Evolutionary conservation across 2,797 vertebrate genomes (phyloP), one percentile per base, ranked within the genome.

Genomic region (Anolis apletophallus): DNA sequence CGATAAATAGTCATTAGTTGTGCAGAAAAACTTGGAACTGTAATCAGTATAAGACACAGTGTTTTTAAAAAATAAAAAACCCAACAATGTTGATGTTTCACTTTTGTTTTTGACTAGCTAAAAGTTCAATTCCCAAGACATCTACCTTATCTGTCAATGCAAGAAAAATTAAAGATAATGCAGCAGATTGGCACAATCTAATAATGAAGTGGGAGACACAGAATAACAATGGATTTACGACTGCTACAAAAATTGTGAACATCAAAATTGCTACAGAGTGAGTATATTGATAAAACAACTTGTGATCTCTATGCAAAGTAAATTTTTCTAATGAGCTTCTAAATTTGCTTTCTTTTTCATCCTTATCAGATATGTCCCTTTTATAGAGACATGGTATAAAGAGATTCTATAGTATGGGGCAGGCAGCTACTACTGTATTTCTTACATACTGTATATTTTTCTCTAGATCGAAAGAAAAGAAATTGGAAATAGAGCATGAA

Each of bases 171-270:
- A 99, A 97, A 94, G 98, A 99, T 93, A 98, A 98, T 46, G 98
- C 97, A 0, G 98, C 98, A 0, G 98, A 99, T 83, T 99, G 98
- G 98, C 98, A 99, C 91, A 99, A 99, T 94, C 95, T 99, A 90
- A 97, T 98, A 88, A 91, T 97, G 90, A 97, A 97, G 87, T 99
- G 99, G 99, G 98, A 99, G 29, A 94, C 89, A 14, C 95, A 98
- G 67, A 99, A 95, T 10, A 95, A 98, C 1, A 92, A 94, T 0
- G 98, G 98, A 0, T 98, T 98, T 91, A 85, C 78, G 1, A 84
- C 69, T 0, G 97, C 97, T 1, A 96, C 92, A 61, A 97, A 92
- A 89, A 97, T 99, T 19, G 97, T 97, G 72, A 98, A 98, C 94
- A 90, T 97, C 78, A 97, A 94, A 90, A 94, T 97, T 54, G 95